Conservation (phyloP, 2,797 vertebrate species). For the Chelidonichthys spinosus region DNA sequence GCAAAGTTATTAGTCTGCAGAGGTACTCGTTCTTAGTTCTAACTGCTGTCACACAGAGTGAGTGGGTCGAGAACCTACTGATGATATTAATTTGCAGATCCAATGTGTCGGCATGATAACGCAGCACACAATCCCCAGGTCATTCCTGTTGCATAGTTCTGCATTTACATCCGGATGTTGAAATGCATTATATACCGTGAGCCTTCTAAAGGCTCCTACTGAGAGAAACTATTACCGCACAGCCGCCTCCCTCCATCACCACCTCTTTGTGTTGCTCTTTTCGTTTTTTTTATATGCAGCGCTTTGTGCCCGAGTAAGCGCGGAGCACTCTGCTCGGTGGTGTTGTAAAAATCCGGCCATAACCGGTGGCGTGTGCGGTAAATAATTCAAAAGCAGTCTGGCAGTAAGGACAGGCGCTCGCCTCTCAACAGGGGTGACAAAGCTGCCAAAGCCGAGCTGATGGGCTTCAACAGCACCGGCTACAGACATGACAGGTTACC, state of each 20-base stretch:
- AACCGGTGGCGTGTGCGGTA: constrained; percentile 68
- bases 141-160: constrained; percentile 25
- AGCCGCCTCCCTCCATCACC: constrained; percentile 25
- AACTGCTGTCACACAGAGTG: constrained; percentile 4
- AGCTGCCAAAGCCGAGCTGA: constrained; percentile 67
- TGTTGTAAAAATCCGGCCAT: constrained; percentile 73
- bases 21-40: constrained; percentile 18
- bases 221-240: constrained; percentile 60
- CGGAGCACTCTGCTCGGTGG: constrained; percentile 58
- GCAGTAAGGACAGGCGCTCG: constrained; percentile 64
- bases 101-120: constrained; percentile 24
- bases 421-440: constrained; percentile 72
- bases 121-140: neutral
- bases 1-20: constrained; percentile 12
- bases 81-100: constrained; percentile 12
- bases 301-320: constrained; percentile 62
- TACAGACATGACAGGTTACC: constrained; percentile 31
- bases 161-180: constrained; percentile 45
- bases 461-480: constrained; percentile 50
- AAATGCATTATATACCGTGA: constrained; percentile 30
- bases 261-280: constrained; percentile 52
- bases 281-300: constrained; percentile 23
- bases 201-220: constrained; percentile 49
- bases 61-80: constrained; percentile 2
- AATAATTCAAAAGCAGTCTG: constrained; percentile 83